phyloP scores from a whole-genome alignment of 2,113 vertebrate genomes.

The Protobothrops mucrosquamatus region DNA sequence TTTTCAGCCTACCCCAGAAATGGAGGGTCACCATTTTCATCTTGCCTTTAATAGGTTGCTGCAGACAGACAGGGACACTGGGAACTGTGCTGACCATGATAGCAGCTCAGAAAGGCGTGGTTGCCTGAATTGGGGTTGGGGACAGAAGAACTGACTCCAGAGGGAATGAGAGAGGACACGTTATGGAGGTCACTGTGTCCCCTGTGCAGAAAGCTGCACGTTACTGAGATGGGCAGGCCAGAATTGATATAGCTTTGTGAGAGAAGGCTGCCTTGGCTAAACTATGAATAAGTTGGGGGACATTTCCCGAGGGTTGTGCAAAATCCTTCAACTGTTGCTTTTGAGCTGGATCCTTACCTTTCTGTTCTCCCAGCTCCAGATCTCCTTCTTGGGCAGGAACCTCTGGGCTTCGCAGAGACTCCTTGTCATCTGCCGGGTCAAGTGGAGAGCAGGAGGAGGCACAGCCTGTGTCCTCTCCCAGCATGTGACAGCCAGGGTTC shows the following conservation, averaged over 20 bases:
- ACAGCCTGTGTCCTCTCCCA: slow-evolving; percentile 10
- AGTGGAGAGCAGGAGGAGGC: slow-evolving; percentile 11
- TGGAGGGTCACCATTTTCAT: not conserved
- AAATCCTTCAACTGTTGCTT: too few relatives aligned
- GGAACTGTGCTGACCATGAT: not conserved
- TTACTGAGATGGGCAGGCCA: not conserved
- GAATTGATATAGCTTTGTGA: not conserved
- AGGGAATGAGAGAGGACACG: not conserved
- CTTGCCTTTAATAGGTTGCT: not conserved
- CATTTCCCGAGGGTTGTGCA: not conserved
- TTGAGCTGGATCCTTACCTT: slow-evolving; percentile 49
- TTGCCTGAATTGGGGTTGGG: not conserved
- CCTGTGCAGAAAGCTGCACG: not conserved
- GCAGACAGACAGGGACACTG: not conserved
- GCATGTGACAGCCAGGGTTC: slow-evolving; percentile 13
- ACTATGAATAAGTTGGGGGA: not conserved
- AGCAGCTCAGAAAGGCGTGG: not conserved
- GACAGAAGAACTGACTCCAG: not conserved
- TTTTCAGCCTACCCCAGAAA: not conserved
- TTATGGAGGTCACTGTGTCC: not conserved
- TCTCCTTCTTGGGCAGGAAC: slow-evolving; percentile 48
- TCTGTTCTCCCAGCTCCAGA: slow-evolving; percentile 55
- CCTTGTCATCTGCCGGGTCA: not conserved
- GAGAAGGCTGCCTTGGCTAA: not conserved
- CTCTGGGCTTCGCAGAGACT: slow-evolving; percentile 24